Conservation (phyloP, 2,888 invertebrate species). For the Agrypnus murinus region DNA sequence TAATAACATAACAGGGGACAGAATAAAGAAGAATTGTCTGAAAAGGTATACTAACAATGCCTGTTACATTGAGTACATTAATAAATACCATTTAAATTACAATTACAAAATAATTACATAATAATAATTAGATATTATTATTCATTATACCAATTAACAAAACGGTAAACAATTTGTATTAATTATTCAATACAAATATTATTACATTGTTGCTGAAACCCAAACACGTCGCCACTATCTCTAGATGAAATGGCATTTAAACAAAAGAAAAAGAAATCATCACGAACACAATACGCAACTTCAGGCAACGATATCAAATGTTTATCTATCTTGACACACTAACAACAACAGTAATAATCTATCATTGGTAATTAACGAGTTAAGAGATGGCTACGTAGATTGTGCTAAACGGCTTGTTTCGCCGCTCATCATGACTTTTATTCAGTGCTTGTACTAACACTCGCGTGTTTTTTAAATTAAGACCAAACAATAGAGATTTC, state of each 20-base stretch:
- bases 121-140: no score
- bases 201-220: neutral
- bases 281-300: slow-evolving; percentile 33
- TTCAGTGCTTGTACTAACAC: neutral
- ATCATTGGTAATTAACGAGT: slow-evolving; percentile 63
- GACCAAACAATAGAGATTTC: no score
- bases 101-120: no score
- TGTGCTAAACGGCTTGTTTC: slow-evolving; percentile 58
- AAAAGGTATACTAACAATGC: no score
- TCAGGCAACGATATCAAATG: slow-evolving; percentile 37
- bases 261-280: slow-evolving; percentile 35
- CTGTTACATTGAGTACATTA: no score
- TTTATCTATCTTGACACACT: slow-evolving; percentile 52
- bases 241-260: slow-evolving; percentile 18
- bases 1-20: no score
- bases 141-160: no score
- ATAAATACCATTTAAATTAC: no score
- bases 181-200: no score
- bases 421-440: slow-evolving; percentile 51
- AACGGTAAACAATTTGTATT: no score
- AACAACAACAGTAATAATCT: slow-evolving; percentile 57
- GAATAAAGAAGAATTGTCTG: no score
- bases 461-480: no score
- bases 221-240: slow-evolving; percentile 14
- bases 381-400: slow-evolving; percentile 58